Base-by-base conservation (phyloP, 2,113 vertebrate genomes). In the Mastomys coucha region DNA sequence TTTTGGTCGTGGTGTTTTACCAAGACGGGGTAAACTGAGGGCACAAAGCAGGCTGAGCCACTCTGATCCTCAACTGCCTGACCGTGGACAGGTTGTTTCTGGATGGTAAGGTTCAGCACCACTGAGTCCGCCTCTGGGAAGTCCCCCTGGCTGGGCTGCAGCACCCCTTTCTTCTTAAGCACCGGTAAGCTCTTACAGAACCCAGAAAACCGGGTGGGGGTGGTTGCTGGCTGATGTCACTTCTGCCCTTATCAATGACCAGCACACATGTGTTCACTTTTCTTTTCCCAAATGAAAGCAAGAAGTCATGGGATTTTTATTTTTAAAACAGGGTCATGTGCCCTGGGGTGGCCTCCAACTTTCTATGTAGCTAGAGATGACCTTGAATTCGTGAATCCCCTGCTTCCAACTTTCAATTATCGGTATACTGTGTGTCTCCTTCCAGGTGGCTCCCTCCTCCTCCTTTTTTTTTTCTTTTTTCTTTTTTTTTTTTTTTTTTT, bases 281-380 rank as follows among this genome's bases (percentile, higher is more conserved):
- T 65, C 58, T 39, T 96, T 95, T 60, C 65, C 28, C 2, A 20
- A 88, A 65, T 73, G 73, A 93, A 39, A 95, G 51, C 88, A 39
- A 88, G 58, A 88, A 69, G 78, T 94, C 24, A 73, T 22, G 7
- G 39, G 63, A 53, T 19, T 78, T 60, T 60, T 31, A 36, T n/a
- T 87, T 70, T 36, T 87, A 31, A 86, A 31, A 86, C 11, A 85
- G 60, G n/a, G 60, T 36, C 67, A 69, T 36, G 67, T 36, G 67
- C 16, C 28, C 67, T 36, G 31, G 67, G 31, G 67, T 69, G 13
- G 67, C 31, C 67, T 69, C 67, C 67, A 16, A 69, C 67, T 85
- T 28, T 85, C 53, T 12, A 36, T 26, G 11, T 76, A 24, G 9
- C 72, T 9, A 24, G 20, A 22, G 73, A 24, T 5, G 11, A 63